phyloP scores from a whole-genome alignment of 2,888 invertebrate genomes.

The Ganaspis brasiliensis region DNA sequence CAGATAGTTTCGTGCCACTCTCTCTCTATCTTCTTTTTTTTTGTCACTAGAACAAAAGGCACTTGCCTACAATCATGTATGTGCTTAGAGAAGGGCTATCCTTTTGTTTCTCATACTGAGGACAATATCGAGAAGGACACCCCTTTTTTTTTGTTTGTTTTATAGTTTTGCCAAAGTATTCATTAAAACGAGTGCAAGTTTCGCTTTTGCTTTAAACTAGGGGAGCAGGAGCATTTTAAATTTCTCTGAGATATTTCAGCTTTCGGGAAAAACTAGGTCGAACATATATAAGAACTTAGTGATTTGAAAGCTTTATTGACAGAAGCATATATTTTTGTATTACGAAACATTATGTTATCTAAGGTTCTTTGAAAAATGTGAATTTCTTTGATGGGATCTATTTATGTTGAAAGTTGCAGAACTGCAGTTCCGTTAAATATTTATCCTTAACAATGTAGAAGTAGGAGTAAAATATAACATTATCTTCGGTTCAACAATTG shows the following conservation, averaged over 20 bases:
- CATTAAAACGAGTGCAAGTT: slow-evolving; percentile 37
- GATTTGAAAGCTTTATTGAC: slow-evolving; percentile 20
- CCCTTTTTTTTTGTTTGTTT: not conserved
- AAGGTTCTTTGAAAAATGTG: not conserved
- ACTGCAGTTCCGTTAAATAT: too few relatives aligned
- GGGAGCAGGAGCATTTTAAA: slow-evolving; percentile 16
- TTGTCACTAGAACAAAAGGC: slow-evolving; percentile 1
- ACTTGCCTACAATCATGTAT: slow-evolving; percentile 23
- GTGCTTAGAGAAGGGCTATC: slow-evolving; percentile 2
- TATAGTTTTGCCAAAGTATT: slow-evolving; percentile 1
- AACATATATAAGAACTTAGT: slow-evolving; percentile 18
- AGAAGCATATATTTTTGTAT: slow-evolving; percentile 18
- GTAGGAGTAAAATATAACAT: too few relatives aligned
- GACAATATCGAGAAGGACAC: slow-evolving; percentile 9
- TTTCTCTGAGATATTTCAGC: slow-evolving; percentile 20
- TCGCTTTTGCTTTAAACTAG: not conserved
- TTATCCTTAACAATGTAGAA: too few relatives aligned
- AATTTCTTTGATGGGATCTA: slow-evolving; percentile 5
- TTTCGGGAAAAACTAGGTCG: slow-evolving; percentile 24
- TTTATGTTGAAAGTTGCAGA: not conserved
- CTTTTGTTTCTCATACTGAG: slow-evolving; percentile 18
- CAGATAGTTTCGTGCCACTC: not conserved
- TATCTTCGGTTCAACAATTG: too few relatives aligned
- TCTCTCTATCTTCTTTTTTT: slow-evolving; percentile 9
- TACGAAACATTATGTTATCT: slow-evolving; percentile 1